Conservation (phyloP, 2,888 invertebrate species). For the Scrobipalpa atriplicella region DNA sequence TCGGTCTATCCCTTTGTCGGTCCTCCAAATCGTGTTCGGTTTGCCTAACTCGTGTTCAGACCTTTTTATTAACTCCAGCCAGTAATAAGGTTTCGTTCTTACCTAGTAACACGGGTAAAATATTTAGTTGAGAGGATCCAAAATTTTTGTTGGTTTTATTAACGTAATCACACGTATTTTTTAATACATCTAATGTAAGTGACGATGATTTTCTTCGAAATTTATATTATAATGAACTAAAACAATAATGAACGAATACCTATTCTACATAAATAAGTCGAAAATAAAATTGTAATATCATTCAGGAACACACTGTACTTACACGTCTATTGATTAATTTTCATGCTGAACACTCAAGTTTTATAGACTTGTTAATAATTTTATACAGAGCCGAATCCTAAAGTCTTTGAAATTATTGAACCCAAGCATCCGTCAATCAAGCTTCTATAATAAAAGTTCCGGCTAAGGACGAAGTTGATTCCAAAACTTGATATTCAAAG, state of each 20-base stretch:
- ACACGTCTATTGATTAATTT: too few species aligned
- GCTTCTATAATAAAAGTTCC: slow-evolving; percentile 38
- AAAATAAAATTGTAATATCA: too few species aligned
- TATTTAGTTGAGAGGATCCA: background rate
- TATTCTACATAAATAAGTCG: too few species aligned
- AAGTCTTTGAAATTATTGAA: slow-evolving; percentile 10
- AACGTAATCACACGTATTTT: too few species aligned
- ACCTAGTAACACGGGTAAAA: background rate
- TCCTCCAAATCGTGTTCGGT: background rate
- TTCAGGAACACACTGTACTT: too few species aligned
- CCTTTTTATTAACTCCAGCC: slow-evolving; percentile 21
- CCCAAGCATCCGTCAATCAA: slow-evolving; percentile 36
- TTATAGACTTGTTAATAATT: too few species aligned
- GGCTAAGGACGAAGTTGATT: slow-evolving; percentile 48
- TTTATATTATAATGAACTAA: too few species aligned
- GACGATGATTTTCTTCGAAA: too few species aligned
- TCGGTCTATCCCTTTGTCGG: slow-evolving; percentile 21
- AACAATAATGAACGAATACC: too few species aligned
- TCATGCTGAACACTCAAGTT: too few species aligned
- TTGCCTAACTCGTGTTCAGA: slow-evolving; percentile 1
- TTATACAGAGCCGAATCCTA: too few species aligned
- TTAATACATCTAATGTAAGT: too few species aligned
- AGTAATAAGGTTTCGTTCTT: background rate
- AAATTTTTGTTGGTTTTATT: background rate
- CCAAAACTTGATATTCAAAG: slow-evolving; percentile 61